A percentile compares a stretch with the other conserved stretches of the same genome.
Evolutionary conservation across 2,888 invertebrate genomes (phyloP).

Genomic region (Gastrophysa polygoni): DNA sequence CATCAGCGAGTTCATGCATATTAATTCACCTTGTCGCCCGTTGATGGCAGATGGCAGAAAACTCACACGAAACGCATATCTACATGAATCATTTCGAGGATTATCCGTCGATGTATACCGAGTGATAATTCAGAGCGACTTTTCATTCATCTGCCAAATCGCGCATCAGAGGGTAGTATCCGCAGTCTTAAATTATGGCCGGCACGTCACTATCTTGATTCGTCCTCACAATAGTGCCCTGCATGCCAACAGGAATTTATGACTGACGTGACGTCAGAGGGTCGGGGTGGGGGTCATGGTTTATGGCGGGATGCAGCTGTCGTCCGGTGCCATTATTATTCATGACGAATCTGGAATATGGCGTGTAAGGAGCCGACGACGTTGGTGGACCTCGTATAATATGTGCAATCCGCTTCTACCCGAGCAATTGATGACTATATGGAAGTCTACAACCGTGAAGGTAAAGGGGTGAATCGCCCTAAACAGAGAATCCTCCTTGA

Average conservation of each 20-base stretch:
- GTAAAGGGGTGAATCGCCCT: too few relatives aligned
- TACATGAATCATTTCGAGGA: background rate
- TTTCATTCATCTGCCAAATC: background rate
- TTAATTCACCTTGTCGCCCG: too few relatives aligned
- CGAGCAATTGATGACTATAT: too few relatives aligned
- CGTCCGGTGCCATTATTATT: conserved; percentile 10
- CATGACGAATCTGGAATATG: conserved; percentile 12
- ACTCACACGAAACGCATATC: background rate
- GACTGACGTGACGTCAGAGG: background rate
- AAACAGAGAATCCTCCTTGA: too few relatives aligned
- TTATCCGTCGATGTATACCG: background rate
- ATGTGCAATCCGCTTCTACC: too few relatives aligned
- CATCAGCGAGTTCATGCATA: too few relatives aligned
- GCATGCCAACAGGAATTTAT: background rate
- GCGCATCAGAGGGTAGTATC: background rate
- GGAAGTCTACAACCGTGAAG: too few relatives aligned
- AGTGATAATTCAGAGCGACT: background rate
- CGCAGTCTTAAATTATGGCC: background rate
- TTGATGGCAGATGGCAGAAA: background rate
- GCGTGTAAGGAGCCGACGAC: too few relatives aligned
- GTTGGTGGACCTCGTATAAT: too few relatives aligned
- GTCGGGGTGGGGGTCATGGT: background rate
- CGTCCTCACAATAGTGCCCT: background rate
- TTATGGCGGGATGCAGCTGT: conserved; percentile 9
- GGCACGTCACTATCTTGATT: background rate